Percentiles rank a stretch among this genome's conserved stretches.
These are phyloP conservation scores for Eulacestoma nigropectus DNA, from an alignment of 2,113 vertebrate genomes.

Conservation along the genomic window DNA sequence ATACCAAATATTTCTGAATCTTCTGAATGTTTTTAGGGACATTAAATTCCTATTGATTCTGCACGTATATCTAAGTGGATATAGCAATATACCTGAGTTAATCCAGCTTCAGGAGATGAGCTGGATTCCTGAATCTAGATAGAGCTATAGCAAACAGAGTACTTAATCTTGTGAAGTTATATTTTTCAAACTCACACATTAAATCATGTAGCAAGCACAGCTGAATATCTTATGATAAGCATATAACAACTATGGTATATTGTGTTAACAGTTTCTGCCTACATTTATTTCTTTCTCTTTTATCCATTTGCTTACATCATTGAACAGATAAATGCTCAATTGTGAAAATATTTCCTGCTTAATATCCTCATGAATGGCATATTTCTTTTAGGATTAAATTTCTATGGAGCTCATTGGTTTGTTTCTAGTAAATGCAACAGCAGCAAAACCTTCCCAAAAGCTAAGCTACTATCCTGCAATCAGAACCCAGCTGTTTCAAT, in stretches of 20 bases:
- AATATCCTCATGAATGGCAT: not conserved
- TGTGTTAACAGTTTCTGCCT: not conserved
- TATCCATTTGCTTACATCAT: not conserved
- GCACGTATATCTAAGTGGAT: not conserved
- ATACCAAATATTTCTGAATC: not conserved
- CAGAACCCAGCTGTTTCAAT: not conserved
- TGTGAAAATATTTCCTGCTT: not conserved
- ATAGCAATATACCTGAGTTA: not conserved
- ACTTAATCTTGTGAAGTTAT: not conserved
- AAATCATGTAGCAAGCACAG: not conserved
- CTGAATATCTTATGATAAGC: not conserved
- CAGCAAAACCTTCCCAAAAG: not conserved
- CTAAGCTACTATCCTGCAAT: not conserved
- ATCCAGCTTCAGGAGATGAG: not conserved
- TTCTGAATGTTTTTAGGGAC: not conserved
- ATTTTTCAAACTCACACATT: not conserved
- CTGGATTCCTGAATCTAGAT: not conserved
- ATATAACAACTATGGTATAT: not conserved
- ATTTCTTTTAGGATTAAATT: not conserved
- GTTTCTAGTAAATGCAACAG: not conserved
- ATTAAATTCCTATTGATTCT: not conserved
- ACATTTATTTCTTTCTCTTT: not conserved
- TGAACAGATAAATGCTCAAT: not conserved
- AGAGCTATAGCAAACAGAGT: not conserved
- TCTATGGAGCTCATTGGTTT: not conserved